Evolutionary conservation across 2,888 invertebrate genomes (phyloP).

Genomic region (Lycocerus yunnanus): DNA sequence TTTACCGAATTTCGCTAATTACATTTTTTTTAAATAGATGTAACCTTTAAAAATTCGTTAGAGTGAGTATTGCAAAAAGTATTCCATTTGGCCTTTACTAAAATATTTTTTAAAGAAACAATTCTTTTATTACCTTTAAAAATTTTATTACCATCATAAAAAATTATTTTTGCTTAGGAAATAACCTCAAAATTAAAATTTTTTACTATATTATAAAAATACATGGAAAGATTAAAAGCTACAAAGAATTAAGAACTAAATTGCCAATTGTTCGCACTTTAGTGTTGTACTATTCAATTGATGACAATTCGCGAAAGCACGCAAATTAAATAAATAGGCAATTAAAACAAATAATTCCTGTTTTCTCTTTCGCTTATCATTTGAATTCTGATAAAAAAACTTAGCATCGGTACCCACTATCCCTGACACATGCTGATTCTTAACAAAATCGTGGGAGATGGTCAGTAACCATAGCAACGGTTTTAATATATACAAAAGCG

Average conservation of each 20-base stretch:
- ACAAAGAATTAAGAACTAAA: too few relatives aligned
- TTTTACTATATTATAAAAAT: neutral
- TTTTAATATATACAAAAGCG: slow-evolving; percentile 49
- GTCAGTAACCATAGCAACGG: slow-evolving; percentile 46
- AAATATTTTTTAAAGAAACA: neutral
- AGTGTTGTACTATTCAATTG: too few relatives aligned
- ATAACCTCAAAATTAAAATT: neutral
- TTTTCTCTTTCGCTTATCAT: neutral
- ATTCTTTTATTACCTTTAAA: neutral
- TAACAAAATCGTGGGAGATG: slow-evolving; percentile 32
- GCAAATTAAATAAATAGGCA: neutral
- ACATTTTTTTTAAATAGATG: neutral
- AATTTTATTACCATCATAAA: neutral
- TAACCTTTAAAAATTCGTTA: neutral
- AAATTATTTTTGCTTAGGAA: neutral
- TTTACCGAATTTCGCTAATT: neutral
- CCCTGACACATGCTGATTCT: slow-evolving; percentile 35
- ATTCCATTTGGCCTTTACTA: neutral
- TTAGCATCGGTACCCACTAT: slow-evolving; percentile 15
- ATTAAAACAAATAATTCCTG: neutral
- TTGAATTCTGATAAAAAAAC: neutral
- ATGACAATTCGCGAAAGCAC: too few relatives aligned
- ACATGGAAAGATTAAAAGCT: neutral
- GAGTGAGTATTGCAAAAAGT: neutral
- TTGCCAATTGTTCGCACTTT: too few relatives aligned